Base-by-base conservation (phyloP, 2,797 vertebrate genomes). In the Luscinia megarhynchos region DNA sequence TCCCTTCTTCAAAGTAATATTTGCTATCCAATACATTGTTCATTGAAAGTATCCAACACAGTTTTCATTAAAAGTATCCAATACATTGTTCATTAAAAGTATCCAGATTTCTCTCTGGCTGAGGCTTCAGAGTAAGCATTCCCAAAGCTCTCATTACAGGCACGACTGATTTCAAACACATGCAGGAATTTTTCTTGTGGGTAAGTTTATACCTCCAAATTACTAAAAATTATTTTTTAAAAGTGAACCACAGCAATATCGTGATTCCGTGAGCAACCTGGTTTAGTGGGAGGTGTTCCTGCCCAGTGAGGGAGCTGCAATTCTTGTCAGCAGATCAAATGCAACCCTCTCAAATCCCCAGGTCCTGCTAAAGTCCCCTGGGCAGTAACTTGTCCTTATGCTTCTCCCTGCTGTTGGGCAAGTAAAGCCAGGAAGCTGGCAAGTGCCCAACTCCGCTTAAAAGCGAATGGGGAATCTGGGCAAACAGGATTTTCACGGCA, bases 341-440 rank as follows among this genome's bases (percentile, higher is more conserved):
- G 38, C 48, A 22, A 15, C 41, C 59, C 29, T 54, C 50, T 55
- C 43, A 10, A 66, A 48, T 34, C 21, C 16, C 22, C 14, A 0
- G 1, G 10, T 36, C 29, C 62, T 46, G 51, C 48, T 45, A 29
- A 75, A 67, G 23, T 9, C 16, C 11, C 13, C 2, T 0, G 0
- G 24, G 10, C 16, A 34, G 34, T 5, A 63, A 34, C 5, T 40
- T 26, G 9, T 4, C 38, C 45, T 63, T 16, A 26, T 20, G 11
- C 20, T 36, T n/a, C 50, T 80, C 40, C 32, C 50, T 68, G 19
- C 66, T 27, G 13, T 1, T 11, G 32, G 61, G 16, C 40, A 67
- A 61, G 51, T 2, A 15, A 53, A 66, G 34, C 14, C 22, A 62
- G 43, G 29, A 63, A 9, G 19, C 53, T 66, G 62, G 21, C 6